Conservation (phyloP, 2,797 vertebrate species). For the Hemibagrus guttatus region DNA sequence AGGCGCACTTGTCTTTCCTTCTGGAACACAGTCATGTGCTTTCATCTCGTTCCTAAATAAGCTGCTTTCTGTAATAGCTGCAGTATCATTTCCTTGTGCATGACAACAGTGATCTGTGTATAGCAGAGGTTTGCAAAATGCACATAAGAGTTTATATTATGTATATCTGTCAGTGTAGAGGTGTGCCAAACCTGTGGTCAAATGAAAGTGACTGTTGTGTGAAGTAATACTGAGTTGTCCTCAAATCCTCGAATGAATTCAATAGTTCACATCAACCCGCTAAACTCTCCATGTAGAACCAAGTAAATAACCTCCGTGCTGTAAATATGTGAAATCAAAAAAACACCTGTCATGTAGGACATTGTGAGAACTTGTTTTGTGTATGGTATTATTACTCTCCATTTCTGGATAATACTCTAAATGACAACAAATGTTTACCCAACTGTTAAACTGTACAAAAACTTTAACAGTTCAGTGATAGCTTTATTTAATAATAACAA, state of each 20-base stretch:
- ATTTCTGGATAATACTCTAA: background rate
- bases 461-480: background rate
- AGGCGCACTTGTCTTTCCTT: constrained; percentile 47
- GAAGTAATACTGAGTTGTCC: background rate
- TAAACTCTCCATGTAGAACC: background rate
- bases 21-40: constrained; percentile 43
- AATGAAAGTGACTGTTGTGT: background rate
- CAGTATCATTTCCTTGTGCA: constrained; percentile 37
- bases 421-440: background rate
- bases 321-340: background rate
- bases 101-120: background rate
- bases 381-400: background rate
- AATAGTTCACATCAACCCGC: background rate
- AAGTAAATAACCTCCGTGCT: background rate
- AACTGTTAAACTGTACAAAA: constrained; percentile 2
- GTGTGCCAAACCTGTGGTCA: constrained; percentile 2
- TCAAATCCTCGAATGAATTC: background rate
- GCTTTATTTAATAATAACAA: background rate
- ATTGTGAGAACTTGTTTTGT: background rate
- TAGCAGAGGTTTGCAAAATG: constrained; percentile 15
- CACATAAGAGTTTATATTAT: background rate
- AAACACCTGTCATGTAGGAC: background rate
- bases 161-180: background rate
- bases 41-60: constrained; percentile 57
- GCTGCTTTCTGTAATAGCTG: constrained; percentile 41